Evolutionary conservation across 2,888 invertebrate species (phyloP).

Genomic region (Ormyrus nitidulus): DNA sequence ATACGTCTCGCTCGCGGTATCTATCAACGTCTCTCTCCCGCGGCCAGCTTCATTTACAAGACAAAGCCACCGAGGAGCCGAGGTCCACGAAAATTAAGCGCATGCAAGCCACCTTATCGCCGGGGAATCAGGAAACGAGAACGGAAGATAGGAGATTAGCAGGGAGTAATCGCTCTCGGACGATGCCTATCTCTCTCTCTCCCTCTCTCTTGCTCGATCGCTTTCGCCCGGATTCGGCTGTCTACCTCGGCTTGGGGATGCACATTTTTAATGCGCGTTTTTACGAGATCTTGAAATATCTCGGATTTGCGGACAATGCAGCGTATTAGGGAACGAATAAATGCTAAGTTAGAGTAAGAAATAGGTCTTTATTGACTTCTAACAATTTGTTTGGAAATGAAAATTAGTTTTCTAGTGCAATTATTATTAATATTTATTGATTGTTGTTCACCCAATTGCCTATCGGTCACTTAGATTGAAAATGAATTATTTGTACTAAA

Average conservation of each 20-base stretch:
- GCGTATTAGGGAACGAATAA: neutral
- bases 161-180: conserved; percentile 44
- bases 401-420: too few relatives aligned
- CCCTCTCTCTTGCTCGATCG: too few relatives aligned
- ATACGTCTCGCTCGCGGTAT: conserved; percentile 64
- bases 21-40: conserved; percentile 71
- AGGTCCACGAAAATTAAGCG: conserved; percentile 37
- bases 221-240: too few relatives aligned
- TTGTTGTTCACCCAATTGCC: too few relatives aligned
- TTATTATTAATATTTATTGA: too few relatives aligned
- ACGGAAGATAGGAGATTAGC: conserved; percentile 45
- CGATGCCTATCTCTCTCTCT: conserved; percentile 38
- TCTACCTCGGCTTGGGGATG: neutral
- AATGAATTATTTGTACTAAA: too few relatives aligned
- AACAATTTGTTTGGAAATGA: too few relatives aligned
- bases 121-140: conserved; percentile 31
- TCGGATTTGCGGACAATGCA: neutral
- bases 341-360: too few relatives aligned
- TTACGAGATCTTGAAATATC: neutral
- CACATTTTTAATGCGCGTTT: neutral
- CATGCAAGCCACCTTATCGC: conserved; percentile 31
- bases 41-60: conserved; percentile 75
- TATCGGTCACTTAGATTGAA: too few relatives aligned
- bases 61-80: conserved; percentile 67
- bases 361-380: too few relatives aligned